phyloP scores from a whole-genome alignment of 2,888 invertebrate genomes.

The Druceiella hillmani region DNA sequence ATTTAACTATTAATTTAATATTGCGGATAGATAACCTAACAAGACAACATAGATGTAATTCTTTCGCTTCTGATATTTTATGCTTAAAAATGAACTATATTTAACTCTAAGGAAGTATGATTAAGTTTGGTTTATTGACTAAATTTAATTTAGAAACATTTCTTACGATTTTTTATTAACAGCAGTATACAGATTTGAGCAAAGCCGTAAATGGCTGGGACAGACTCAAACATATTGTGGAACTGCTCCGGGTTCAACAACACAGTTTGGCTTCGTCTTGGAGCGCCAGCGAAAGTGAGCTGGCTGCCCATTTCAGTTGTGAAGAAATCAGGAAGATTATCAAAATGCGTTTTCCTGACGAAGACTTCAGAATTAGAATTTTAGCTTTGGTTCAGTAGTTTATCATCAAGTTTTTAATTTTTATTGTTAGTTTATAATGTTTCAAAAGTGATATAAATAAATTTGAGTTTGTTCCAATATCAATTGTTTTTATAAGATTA shows the following conservation, averaged over 20 bases:
- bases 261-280: constrained; percentile 39
- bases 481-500: no score
- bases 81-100: no score
- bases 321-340: constrained; percentile 44
- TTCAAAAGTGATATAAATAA: constrained; percentile 10
- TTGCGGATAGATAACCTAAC: no score
- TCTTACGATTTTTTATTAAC: constrained; percentile 8
- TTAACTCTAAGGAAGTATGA: background rate
- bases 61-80: no score
- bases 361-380: constrained; percentile 39
- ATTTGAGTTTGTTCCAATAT: no score
- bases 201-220: constrained; percentile 35
- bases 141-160: constrained; percentile 1
- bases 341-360: constrained; percentile 44
- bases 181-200: constrained; percentile 34
- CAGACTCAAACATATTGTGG: constrained; percentile 37
- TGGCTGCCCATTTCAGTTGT: constrained; percentile 33
- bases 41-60: no score
- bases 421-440: constrained; percentile 7
- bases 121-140: constrained; percentile 4
- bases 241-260: constrained; percentile 37
- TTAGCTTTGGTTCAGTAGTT: constrained; percentile 41
- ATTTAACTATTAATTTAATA: no score
- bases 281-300: constrained; percentile 29
- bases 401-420: background rate